A percentile compares a stretch with the other conserved stretches of the same genome.
Conservation (phyloP, 2,113 vertebrate genomes). For the Cacatua alba region DNA sequence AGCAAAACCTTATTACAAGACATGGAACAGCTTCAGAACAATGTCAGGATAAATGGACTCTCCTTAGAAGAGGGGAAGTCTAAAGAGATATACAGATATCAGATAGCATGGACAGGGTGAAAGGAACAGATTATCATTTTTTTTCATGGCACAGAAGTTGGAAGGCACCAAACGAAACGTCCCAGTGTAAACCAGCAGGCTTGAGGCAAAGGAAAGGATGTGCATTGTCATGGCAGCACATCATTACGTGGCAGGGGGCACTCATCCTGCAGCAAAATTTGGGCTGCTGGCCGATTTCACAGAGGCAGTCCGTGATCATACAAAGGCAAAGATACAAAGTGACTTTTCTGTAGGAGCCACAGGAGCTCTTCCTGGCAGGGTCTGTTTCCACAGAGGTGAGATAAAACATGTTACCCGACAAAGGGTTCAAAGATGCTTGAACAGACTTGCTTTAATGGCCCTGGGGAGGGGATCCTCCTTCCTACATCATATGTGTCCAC, state of each 20-base stretch:
- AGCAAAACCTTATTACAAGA: background rate
- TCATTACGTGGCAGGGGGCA: background rate
- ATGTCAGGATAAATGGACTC: accelerated
- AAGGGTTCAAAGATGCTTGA: background rate
- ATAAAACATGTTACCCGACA: background rate
- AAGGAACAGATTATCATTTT: background rate
- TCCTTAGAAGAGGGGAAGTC: background rate
- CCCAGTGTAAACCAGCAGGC: background rate
- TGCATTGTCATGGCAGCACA: background rate
- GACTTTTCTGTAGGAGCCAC: background rate
- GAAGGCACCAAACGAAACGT: background rate
- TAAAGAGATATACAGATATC: background rate
- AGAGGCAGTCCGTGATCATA: accelerated
- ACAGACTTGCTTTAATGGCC: background rate
- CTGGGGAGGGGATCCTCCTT: background rate
- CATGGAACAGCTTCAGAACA: background rate
- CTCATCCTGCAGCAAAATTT: background rate
- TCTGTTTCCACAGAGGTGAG: background rate
- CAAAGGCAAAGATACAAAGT: background rate
- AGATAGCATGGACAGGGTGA: background rate
- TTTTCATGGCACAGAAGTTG: background rate
- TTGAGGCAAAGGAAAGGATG: accelerated
- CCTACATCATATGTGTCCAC: background rate
- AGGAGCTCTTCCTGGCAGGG: background rate
- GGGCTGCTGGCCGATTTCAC: accelerated